These are phyloP conservation scores for Iguana delicatissima DNA, from an alignment of 2,797 vertebrate genomes.

Conservation along the genomic window DNA sequence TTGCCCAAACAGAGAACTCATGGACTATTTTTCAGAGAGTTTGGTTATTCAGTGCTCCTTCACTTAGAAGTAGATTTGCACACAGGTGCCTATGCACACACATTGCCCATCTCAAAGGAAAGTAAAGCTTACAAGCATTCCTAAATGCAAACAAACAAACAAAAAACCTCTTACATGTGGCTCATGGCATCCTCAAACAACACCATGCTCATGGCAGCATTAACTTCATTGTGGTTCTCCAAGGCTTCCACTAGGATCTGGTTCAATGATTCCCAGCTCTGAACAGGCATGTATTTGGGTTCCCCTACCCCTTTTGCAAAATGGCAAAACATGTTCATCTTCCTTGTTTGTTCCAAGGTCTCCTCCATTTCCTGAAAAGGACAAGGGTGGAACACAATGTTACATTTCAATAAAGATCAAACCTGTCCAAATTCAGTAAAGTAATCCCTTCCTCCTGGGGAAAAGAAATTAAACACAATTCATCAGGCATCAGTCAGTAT, in stretches of 20 bases:
- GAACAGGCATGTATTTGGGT: slow-evolving; percentile 87
- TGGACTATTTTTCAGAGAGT: not conserved
- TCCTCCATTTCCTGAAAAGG: slow-evolving; percentile 83
- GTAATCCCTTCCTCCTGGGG: not conserved
- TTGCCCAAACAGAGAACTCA: not conserved
- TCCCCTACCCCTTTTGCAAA: slow-evolving; percentile 88
- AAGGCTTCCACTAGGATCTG: slow-evolving; percentile 88
- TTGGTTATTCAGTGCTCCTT: not conserved
- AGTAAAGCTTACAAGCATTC: not conserved
- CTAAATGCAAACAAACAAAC: not conserved
- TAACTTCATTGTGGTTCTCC: slow-evolving; percentile 92
- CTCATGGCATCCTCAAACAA: slow-evolving; percentile 95
- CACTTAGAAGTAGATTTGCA: not conserved
- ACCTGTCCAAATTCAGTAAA: not conserved
- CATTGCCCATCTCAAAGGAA: not conserved
- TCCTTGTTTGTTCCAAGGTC: slow-evolving; percentile 78
- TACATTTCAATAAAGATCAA: slow-evolving; percentile 8
- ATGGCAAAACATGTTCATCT: slow-evolving; percentile 91
- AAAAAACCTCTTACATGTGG: slow-evolving; percentile 87
- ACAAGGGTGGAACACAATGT: slow-evolving; percentile 37
- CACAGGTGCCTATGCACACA: not conserved
- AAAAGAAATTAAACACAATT: not conserved
- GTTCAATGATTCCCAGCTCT: slow-evolving; percentile 87
- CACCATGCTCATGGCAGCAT: slow-evolving; percentile 89
- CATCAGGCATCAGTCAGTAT: not conserved